Conservation (phyloP, 2,888 invertebrate genomes). For the Arge pagana region DNA sequence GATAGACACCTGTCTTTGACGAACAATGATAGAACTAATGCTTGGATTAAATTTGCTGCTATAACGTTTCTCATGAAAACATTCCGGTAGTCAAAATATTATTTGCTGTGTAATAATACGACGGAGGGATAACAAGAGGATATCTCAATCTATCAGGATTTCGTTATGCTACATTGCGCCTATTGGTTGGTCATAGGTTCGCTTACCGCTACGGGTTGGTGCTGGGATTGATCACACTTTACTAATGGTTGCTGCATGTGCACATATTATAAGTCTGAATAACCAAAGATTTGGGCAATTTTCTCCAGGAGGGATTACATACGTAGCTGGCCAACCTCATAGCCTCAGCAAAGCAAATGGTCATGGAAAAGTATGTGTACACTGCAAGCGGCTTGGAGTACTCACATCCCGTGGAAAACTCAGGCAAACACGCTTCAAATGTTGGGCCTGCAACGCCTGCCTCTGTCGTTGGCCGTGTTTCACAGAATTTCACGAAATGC, state of each 20-base stretch:
- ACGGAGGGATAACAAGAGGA: too few relatives aligned
- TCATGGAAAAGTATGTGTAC: constrained; percentile 59
- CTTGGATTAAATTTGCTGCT: too few relatives aligned
- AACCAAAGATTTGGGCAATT: constrained; percentile 55
- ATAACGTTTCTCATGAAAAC: too few relatives aligned
- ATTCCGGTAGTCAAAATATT: too few relatives aligned
- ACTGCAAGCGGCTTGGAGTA: constrained; percentile 57
- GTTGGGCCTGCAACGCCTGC: constrained; percentile 58
- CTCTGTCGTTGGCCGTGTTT: constrained; percentile 58
- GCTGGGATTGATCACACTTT: constrained; percentile 53
- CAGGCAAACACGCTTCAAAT: constrained; percentile 59
- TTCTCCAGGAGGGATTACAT: constrained; percentile 57
- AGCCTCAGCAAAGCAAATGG: constrained; percentile 59
- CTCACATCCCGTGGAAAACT: constrained; percentile 57
- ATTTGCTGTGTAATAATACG: too few relatives aligned
- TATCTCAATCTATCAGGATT: too few relatives aligned
- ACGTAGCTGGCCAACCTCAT: constrained; percentile 57
- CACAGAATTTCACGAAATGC: constrained; percentile 56
- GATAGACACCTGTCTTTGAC: too few relatives aligned
- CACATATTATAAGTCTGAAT: constrained; percentile 49
- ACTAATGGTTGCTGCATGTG: constrained; percentile 57
- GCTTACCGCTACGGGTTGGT: constrained; percentile 56
- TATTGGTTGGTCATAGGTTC: constrained; percentile 52
- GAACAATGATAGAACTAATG: too few relatives aligned
- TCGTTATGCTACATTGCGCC: constrained; percentile 47